phyloP scores from a whole-genome alignment of 2,888 invertebrate genomes.

The Trachelus tabidus region DNA sequence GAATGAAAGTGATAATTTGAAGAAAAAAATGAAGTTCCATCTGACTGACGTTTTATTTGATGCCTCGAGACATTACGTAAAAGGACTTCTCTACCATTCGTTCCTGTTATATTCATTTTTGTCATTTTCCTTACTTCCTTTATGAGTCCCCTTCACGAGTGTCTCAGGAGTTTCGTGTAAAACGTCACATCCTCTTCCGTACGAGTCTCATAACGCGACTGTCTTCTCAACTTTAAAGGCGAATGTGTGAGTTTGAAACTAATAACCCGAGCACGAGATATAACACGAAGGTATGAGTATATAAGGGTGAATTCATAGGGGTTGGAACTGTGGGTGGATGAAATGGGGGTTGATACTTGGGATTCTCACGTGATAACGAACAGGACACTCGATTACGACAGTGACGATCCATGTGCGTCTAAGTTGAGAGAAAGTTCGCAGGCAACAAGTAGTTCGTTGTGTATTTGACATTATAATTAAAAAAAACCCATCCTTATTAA shows the following conservation, averaged over 20 bases:
- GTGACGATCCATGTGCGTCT: constrained; percentile 52
- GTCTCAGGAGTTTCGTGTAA: not conserved
- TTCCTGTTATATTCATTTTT: not conserved
- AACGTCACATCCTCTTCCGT: not conserved
- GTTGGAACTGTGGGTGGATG: not conserved
- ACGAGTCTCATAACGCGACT: not conserved
- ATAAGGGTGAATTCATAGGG: not conserved
- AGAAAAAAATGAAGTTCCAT: not conserved
- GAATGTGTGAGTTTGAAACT: constrained; percentile 58
- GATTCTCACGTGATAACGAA: constrained; percentile 43
- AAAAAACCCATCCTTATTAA: not conserved
- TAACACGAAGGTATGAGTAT: constrained; percentile 36
- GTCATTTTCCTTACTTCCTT: not conserved
- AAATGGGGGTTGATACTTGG: not conserved
- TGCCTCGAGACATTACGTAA: not conserved
- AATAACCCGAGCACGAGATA: constrained; percentile 52
- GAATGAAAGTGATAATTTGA: not conserved
- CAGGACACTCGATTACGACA: constrained; percentile 57
- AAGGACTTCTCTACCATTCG: not conserved
- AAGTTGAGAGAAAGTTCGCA: constrained; percentile 58
- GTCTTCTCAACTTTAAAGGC: constrained; percentile 31
- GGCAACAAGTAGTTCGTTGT: constrained; percentile 13
- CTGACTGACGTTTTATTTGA: not conserved
- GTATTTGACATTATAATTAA: no score
- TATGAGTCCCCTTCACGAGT: not conserved